Conservation (phyloP, 2,888 invertebrate species). For the Drosophila glabriapex region DNA sequence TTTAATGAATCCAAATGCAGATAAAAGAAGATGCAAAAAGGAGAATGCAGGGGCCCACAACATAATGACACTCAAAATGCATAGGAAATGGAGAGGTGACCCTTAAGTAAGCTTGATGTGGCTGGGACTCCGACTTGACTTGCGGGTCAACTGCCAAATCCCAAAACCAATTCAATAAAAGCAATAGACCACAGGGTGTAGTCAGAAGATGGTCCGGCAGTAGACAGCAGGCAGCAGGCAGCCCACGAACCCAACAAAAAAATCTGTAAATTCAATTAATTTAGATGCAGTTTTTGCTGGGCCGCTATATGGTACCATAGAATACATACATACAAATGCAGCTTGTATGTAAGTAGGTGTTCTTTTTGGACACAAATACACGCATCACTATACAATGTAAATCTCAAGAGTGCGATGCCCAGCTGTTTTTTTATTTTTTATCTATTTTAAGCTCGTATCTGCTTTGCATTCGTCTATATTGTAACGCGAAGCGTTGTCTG, state of each 20-base stretch:
- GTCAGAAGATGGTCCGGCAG: not conserved
- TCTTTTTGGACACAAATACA: constrained; percentile 13
- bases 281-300: constrained; percentile 77
- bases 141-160: constrained; percentile 69
- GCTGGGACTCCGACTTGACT: constrained; percentile 50
- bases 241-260: constrained; percentile 30
- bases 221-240: not conserved
- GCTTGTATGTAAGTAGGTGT: not conserved
- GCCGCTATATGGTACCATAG: constrained; percentile 20
- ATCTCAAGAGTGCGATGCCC: constrained; percentile 78
- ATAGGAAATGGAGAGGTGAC: constrained; percentile 50
- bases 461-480: constrained; percentile 68
- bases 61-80: constrained; percentile 55
- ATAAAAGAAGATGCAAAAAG: constrained; percentile 10
- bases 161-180: constrained; percentile 81
- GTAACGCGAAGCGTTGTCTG: constrained; percentile 45
- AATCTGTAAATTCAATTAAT: constrained; percentile 73
- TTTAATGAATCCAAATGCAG: constrained; percentile 73
- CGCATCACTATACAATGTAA: constrained; percentile 81
- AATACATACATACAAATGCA: constrained; percentile 7
- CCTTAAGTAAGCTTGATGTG: constrained; percentile 59
- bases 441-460: constrained; percentile 41
- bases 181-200: constrained; percentile 56
- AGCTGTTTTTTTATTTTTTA: constrained; percentile 44
- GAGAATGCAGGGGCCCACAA: constrained; percentile 30